A percentile compares a stretch with the other conserved stretches of the same genome.
These are phyloP conservation scores for Pteromalus puparum DNA, from an alignment of 1,140 invertebrate species.

Conservation along the genomic window DNA sequence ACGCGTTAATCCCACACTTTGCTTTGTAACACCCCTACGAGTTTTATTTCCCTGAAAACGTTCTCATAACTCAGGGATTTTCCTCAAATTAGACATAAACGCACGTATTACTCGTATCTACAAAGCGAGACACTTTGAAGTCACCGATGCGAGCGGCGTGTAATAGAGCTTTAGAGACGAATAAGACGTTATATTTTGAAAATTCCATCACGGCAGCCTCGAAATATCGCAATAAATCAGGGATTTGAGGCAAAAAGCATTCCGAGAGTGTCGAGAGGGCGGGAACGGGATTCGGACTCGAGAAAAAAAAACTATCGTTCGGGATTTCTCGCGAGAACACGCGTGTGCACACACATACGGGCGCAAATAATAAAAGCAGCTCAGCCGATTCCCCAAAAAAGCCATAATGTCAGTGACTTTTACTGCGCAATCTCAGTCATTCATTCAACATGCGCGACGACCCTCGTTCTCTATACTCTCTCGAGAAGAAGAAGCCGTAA, in stretches of 20 bases:
- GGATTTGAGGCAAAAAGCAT: neutral
- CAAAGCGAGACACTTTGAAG: constrained; percentile 18
- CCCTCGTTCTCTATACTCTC: neutral
- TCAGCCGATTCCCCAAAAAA: neutral
- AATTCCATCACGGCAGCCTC: neutral
- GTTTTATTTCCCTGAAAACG: neutral
- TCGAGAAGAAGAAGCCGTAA: neutral
- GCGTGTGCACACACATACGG: neutral
- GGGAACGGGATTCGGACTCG: neutral
- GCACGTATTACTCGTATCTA: neutral
- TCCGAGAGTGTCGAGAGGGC: neutral
- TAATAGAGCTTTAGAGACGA: neutral
- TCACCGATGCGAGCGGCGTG: neutral
- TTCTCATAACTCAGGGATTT: neutral
- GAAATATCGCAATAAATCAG: constrained; percentile 5
- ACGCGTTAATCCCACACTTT: neutral
- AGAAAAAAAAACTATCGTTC: neutral
- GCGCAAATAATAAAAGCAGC: neutral
- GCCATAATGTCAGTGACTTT: neutral
- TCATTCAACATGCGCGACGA: neutral
- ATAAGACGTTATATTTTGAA: constrained; percentile 26
- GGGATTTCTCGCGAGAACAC: constrained; percentile 1
- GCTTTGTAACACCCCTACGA: no score
- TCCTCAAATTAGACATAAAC: neutral
- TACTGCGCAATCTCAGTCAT: neutral